phyloP scores from a whole-genome alignment of 2,113 vertebrate genomes.

The Pterophyllum scalare region DNA sequence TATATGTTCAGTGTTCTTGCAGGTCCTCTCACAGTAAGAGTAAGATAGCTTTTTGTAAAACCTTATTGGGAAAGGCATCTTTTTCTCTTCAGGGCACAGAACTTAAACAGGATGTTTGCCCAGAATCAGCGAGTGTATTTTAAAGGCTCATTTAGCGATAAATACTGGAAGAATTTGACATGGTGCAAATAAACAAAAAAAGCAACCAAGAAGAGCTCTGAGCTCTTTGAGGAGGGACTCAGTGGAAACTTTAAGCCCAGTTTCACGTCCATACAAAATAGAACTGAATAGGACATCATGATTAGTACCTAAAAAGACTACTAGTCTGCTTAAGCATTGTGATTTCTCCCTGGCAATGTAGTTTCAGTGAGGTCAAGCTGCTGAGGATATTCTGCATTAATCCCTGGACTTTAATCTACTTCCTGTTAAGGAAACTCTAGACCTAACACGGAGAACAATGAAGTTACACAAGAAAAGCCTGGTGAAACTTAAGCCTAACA shows the following conservation, averaged over 20 bases:
- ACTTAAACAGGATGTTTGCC: background rate
- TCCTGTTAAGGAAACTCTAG: conserved; percentile 34
- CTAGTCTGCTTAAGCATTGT: background rate
- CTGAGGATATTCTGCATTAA: background rate
- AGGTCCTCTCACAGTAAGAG: background rate
- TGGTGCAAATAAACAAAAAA: background rate
- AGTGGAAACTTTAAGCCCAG: background rate
- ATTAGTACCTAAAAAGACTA: background rate
- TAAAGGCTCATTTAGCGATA: conserved; percentile 6
- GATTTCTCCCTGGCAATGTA: background rate
- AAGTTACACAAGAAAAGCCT: conserved; percentile 40
- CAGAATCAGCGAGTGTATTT: background rate
- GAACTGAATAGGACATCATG: background rate
- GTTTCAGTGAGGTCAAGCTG: background rate
- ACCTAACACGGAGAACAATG: conserved; percentile 47
- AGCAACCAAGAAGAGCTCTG: background rate
- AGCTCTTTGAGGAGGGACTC: background rate
- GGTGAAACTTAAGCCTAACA: conserved; percentile 30
- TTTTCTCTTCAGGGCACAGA: background rate
- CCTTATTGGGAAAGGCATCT: background rate
- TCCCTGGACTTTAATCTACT: conserved; percentile 7
- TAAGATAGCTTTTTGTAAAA: background rate
- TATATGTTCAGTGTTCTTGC: background rate
- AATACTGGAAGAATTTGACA: background rate
- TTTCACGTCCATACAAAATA: background rate